A percentile compares a stretch with the other conserved stretches of the same genome.
These are phyloP conservation scores for Melanotaenia pygmaea DNA, from an alignment of 2,797 vertebrate genomes.

Conservation along the genomic window DNA sequence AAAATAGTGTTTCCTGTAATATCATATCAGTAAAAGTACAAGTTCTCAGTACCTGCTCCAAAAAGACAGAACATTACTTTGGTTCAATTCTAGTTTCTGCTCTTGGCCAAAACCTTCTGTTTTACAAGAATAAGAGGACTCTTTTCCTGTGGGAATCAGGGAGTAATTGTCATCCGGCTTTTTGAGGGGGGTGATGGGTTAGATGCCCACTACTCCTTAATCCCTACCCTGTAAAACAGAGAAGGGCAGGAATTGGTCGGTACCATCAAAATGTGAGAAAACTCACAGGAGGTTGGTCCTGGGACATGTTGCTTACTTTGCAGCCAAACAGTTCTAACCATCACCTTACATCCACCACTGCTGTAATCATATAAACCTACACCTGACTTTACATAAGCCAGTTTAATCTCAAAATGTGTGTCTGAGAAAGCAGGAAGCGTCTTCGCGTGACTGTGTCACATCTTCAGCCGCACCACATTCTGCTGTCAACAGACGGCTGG, in stretches of 20 bases:
- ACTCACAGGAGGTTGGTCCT: conserved; percentile 1
- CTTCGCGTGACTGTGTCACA: conserved; percentile 33
- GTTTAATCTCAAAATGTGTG: conserved; percentile 19
- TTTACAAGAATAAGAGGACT: neutral
- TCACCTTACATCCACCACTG: conserved; percentile 19
- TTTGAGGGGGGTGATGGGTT: too few species aligned
- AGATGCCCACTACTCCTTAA: too few species aligned
- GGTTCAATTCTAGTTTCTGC: neutral
- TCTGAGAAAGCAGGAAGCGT: conserved; percentile 3
- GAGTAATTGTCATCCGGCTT: too few species aligned
- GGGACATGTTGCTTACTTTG: conserved; percentile 4
- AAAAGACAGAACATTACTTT: neutral
- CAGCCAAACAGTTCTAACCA: conserved; percentile 27
- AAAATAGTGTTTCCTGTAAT: neutral
- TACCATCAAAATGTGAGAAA: conserved; percentile 19
- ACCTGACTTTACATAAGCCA: conserved; percentile 23
- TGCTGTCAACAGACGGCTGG: conserved; percentile 43
- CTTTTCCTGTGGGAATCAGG: too few species aligned
- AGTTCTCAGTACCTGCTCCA: neutral
- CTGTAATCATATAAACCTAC: conserved; percentile 27
- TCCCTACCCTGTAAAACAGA: too few species aligned
- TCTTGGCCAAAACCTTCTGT: neutral
- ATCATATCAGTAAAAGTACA: neutral
- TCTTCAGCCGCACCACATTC: conserved; percentile 37
- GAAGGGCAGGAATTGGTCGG: conserved; percentile 7